phyloP scores from a whole-genome alignment of 2,797 vertebrate species.

The Cossypha polioptera region DNA sequence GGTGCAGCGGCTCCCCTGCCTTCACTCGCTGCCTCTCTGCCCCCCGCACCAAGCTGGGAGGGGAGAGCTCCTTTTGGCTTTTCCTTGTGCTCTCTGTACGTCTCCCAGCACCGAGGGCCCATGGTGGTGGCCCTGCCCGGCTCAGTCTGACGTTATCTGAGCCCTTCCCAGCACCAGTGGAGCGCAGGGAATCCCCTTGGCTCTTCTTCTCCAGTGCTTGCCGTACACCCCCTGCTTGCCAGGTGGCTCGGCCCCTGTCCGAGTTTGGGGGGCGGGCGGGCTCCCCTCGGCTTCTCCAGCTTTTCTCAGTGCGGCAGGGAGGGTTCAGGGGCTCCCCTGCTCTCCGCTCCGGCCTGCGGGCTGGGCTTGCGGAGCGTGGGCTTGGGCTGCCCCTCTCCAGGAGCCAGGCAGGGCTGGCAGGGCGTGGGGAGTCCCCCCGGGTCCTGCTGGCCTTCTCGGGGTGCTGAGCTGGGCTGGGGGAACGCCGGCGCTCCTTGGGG shows the following conservation, averaged over 20 bases:
- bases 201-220: constrained; percentile 10
- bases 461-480: constrained; percentile 29
- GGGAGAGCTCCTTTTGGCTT: constrained; percentile 25
- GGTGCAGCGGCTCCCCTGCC: neutral
- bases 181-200: neutral
- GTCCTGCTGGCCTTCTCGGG: neutral
- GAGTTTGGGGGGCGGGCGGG: fast-evolving
- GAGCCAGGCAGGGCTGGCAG: neutral
- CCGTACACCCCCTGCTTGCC: neutral
- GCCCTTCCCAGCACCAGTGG: neutral
- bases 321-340: neutral
- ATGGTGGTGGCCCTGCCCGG: neutral
- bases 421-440: neutral
- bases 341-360: neutral
- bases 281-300: constrained; percentile 29
- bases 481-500: neutral
- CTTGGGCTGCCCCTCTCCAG: constrained; percentile 9
- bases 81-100: neutral
- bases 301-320: neutral
- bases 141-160: neutral
- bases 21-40: neutral
- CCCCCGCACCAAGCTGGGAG: neutral
- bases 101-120: neutral
- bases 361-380: neutral
- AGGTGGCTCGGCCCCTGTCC: neutral